phyloP scores from a whole-genome alignment of 2,113 vertebrate species.

The Terrapene triunguis region DNA sequence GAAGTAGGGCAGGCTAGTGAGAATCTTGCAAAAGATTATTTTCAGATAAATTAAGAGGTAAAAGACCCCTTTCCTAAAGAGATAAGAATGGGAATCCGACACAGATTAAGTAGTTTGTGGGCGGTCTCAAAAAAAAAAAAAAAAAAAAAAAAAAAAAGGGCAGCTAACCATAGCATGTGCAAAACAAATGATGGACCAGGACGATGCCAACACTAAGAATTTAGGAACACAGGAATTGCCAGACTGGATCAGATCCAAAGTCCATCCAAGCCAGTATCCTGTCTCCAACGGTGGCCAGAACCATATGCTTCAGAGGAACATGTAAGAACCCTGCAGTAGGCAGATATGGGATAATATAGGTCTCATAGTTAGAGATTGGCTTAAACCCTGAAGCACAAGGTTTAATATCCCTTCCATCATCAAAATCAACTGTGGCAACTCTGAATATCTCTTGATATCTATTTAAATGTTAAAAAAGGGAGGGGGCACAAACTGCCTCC shows the following conservation, averaged over 20 bases:
- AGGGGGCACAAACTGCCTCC: no score
- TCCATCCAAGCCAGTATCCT: background rate
- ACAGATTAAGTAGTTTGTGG: background rate
- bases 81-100: no score
- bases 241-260: background rate
- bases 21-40: background rate
- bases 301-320: background rate
- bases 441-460: no score
- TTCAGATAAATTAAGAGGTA: background rate
- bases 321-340: background rate
- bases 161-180: background rate
- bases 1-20: background rate
- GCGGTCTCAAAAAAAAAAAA: background rate
- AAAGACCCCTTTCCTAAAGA: background rate
- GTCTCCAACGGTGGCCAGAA: background rate
- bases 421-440: no score
- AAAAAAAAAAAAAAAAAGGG: no score
- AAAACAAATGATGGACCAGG: background rate
- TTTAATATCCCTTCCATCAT: no score
- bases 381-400: background rate
- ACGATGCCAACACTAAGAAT: background rate
- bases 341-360: background rate
- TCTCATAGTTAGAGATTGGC: background rate
- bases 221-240: background rate
- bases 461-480: no score